Evolutionary conservation across 2,888 invertebrate genomes (phyloP), one percentile per base, ranked within the genome.

Genomic region (Stenurella melanura): DNA sequence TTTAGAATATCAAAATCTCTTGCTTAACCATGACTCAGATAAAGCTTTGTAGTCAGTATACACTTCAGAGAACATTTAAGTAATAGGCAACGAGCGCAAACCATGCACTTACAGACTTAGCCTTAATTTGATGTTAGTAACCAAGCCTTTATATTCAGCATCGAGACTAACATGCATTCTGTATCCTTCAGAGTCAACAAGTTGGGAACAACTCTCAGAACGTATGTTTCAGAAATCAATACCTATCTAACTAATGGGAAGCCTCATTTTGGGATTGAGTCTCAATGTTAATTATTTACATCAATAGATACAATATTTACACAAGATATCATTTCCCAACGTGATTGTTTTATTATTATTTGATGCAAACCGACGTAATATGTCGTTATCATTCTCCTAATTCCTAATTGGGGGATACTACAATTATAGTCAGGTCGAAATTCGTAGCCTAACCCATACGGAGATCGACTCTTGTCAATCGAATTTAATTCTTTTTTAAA

Each of bases 171-270:
- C 17, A 34, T 3, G 34, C 69, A 60, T 17, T 17, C 61, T 61
- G 19, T 60, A 34, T 63, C 17, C 42, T 64, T 64, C 42, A 70
- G 70, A 70, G n/a, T 34, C 60, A 60, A 60, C 70, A 70, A 70
- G 70, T 70, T 70, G 19, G 21, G 60, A 70, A 60, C 42, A 70
- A 18, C 60, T 70, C 70, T 70, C 58, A 38, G 64, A 30, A 64
- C 61, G 61, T 61, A n/a, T 61, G 61, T 61, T 61, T 30, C 64
- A 54, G 70, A 60, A 70, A 60, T 70, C 70, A 50, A 60, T 64
- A 42, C 42, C 50, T 64, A 64, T 18, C 17, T 38, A 42, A 42
- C 42, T 64, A 64, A 64, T 64, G 42, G 38, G 12, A 19, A 64
- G 34, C 61, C 64, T 34, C 42, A 42, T 64, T 64, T 64, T 64